phyloP scores from a whole-genome alignment of 2,113 vertebrate species.

The Gallinago undulata region DNA sequence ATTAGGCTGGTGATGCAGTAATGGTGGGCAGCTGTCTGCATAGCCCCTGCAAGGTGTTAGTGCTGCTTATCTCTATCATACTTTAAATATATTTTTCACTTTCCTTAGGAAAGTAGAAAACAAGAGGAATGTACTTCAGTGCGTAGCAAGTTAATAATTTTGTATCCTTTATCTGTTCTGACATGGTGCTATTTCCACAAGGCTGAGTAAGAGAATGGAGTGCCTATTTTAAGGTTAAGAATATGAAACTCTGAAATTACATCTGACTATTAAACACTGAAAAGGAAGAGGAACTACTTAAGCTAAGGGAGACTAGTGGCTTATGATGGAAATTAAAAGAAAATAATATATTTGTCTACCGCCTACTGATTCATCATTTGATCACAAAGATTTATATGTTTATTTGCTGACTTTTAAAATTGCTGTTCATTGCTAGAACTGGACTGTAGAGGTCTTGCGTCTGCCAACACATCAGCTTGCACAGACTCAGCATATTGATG shows the following conservation, averaged over 20 bases:
- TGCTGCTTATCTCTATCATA: background rate
- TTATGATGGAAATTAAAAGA: background rate
- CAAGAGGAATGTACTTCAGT: background rate
- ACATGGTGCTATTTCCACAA: background rate
- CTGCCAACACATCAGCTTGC: background rate
- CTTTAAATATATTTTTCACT: slow-evolving; percentile 10
- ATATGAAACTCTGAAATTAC: background rate
- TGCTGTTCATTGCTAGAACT: background rate
- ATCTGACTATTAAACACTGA: background rate
- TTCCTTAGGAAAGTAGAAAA: slow-evolving; percentile 6
- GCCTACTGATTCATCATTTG: background rate
- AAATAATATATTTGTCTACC: background rate
- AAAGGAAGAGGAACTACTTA: background rate
- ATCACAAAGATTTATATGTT: background rate
- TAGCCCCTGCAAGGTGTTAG: slow-evolving; percentile 19
- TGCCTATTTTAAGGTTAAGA: background rate
- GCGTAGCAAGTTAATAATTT: background rate
- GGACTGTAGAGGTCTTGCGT: background rate
- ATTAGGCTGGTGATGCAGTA: slow-evolving; percentile 12
- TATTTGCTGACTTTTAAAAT: background rate
- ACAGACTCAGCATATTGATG: background rate
- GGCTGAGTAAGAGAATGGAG: background rate
- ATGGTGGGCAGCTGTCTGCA: background rate
- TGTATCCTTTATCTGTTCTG: background rate
- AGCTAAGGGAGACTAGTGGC: background rate